Evolutionary conservation across 2,113 vertebrate species (phyloP), one percentile per base, ranked within the genome.

Genomic region (Siniperca knerii): DNA sequence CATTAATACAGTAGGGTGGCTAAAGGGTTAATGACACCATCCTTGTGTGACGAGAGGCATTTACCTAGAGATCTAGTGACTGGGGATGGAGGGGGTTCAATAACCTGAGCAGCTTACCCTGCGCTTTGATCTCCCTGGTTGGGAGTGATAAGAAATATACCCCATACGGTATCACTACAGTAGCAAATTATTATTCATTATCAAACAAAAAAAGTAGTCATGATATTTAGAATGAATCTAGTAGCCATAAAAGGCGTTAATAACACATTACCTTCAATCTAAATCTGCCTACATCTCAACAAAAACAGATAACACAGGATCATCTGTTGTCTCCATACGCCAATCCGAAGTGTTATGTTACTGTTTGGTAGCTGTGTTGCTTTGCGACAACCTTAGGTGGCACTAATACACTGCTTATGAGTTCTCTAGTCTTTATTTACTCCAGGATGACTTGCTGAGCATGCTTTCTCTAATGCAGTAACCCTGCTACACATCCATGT

Each of bases 31-130:
- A 46, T 44, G 62, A 50, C 29, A 10, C 42, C 33, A 13, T 13
- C 60, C 23, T 40, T 23, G 8, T 67, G n/a, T 44, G 61, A 42
- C 21, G 6, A 37, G 52, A 69, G 35, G 44, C 33, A 66, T 37
- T 66, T 76, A 33, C 54, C 42, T 25, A 16, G 20, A 68, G 52
- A 61, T 67, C 29, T 33, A 2, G 20, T 44, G 67, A 65, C 58
- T 81, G 35, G 4, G n/a, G n/a, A 50, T 55, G 18, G 18, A 57
- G 35, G n/a, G 46, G 33, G 33, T 35, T 78, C 54, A 57, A 25
- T 74, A 77, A 21, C 40, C 58, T 75, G 62, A 78, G 75, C 82
- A 50, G 74, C 80, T 82, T 75, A 82, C 35, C 42, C 2, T 62
- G 57, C 57, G 70, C 71, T 79, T 13, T 65, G 65, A 64, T 79